These are phyloP conservation scores for Enteromius paludinosus DNA, from an alignment of 2,797 vertebrate genomes.

Conservation along the genomic window DNA sequence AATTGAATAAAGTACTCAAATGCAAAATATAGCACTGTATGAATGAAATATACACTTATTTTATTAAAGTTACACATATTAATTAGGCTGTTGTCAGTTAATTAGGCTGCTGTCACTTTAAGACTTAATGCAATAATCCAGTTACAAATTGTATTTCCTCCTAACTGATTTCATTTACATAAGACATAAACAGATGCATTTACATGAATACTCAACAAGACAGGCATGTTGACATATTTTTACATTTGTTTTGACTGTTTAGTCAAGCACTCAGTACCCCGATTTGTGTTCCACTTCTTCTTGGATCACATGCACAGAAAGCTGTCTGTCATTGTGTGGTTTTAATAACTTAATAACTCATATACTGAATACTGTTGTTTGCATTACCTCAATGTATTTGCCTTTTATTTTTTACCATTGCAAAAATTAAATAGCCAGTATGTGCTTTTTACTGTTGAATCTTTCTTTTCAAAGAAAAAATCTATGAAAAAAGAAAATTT, in stretches of 20 bases:
- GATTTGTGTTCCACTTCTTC: too few species aligned
- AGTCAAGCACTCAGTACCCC: neutral
- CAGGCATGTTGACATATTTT: neutral
- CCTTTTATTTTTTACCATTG: too few species aligned
- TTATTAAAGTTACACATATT: neutral
- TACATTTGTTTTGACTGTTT: neutral
- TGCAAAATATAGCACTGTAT: neutral
- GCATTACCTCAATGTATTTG: too few species aligned
- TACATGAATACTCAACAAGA: neutral
- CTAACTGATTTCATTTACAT: neutral
- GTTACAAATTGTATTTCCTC: neutral
- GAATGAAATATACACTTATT: neutral
- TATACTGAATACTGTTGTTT: too few species aligned
- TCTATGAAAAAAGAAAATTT: too few species aligned
- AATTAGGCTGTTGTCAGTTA: neutral
- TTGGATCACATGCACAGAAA: too few species aligned
- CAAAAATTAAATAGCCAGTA: too few species aligned
- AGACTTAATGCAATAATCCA: neutral
- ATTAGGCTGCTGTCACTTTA: neutral
- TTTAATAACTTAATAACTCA: too few species aligned
- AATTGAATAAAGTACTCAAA: neutral
- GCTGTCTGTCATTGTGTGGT: too few species aligned
- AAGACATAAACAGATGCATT: neutral
- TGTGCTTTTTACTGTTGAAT: too few species aligned
- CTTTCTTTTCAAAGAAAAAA: too few species aligned